Evolutionary conservation across 2,113 vertebrate genomes (phyloP), one percentile per base, ranked within the genome.

Genomic region (Apodemus speciosus): DNA sequence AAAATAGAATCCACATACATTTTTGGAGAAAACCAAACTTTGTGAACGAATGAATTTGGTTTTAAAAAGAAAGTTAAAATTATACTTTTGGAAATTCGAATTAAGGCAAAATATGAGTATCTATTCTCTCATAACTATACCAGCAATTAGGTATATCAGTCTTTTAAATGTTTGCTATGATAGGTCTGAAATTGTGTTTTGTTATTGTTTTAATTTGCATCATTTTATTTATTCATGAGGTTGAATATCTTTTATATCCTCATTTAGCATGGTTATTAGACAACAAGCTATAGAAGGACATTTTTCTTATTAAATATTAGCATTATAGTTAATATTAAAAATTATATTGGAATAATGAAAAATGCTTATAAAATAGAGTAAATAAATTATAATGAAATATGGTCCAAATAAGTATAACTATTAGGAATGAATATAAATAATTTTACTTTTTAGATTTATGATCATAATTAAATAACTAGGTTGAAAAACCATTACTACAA

Each of bases 141-240:
- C 80, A 91, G 25, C 8, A 69, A 91, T 85, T 95, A 62, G 6
- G 14, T 51, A 27, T 84, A 95, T 80, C 8, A 77, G 64, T 95
- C 30, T 60, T 81, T 93, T 89, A 93, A 87, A 86, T 86, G 23
- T 89, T 76, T 84, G 14, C 27, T 46, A 27, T 75, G 84, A 87
- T 51, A 88, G n/a, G 10, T 93, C n/a, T 79, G 87, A 91, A 81
- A 89, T 72, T 89, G 49, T 88, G 53, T 35, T 89, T 89, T 95
- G 40, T 86, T 90, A 73, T 81, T 90, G 15, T 83, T 96, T 95
- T 90, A 90, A 96, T 94, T 96, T 93, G 53, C 23, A 90, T 91
- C 53, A 40, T 14, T 88, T 92, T 92, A 95, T 76, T 96, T 93
- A 95, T 94, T 90, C 58, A 92, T 90, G 53, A 93, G 4, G 3